A percentile compares a stretch with the other conserved stretches of the same genome.
These are phyloP conservation scores for Lasiurus borealis DNA, from an alignment of 2,113 vertebrate species.

Conservation along the genomic window DNA sequence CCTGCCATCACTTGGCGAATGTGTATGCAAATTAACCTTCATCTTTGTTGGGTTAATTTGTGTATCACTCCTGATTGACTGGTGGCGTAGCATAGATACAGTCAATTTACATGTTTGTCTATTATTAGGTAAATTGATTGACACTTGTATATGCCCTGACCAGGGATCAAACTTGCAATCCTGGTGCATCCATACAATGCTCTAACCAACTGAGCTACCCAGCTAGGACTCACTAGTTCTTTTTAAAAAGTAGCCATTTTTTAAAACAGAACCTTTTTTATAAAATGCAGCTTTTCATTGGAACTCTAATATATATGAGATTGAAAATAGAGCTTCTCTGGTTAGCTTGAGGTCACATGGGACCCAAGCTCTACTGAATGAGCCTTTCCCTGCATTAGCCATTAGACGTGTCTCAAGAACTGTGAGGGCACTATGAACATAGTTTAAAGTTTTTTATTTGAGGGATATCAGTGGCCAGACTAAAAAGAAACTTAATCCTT, in stretches of 20 bases:
- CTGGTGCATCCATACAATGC: not conserved
- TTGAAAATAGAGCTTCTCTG: not conserved
- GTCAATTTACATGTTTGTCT: too few species aligned
- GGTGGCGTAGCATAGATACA: too few species aligned
- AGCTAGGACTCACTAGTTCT: not conserved
- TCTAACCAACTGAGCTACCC: not conserved
- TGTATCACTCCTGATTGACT: too few species aligned
- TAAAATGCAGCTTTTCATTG: not conserved
- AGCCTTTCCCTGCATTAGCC: not conserved
- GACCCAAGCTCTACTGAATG: not conserved
- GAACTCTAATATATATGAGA: not conserved
- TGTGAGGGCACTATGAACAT: not conserved
- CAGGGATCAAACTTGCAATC: not conserved
- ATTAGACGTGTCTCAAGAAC: not conserved
- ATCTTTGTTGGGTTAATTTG: too few species aligned
- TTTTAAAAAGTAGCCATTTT: slow-evolving; percentile 15
- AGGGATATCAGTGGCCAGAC: not conserved
- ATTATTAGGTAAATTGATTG: not conserved
- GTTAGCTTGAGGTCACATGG: not conserved
- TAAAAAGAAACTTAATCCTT: slow-evolving; percentile 3
- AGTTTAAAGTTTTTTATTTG: slow-evolving; percentile 1
- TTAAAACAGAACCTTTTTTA: slow-evolving; percentile 30
- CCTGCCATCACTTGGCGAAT: too few species aligned
- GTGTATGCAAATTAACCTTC: too few species aligned
- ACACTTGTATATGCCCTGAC: not conserved